These are phyloP conservation scores for Ruditapes philippinarum DNA, from an alignment of 1,140 invertebrate species.

Conservation along the genomic window DNA sequence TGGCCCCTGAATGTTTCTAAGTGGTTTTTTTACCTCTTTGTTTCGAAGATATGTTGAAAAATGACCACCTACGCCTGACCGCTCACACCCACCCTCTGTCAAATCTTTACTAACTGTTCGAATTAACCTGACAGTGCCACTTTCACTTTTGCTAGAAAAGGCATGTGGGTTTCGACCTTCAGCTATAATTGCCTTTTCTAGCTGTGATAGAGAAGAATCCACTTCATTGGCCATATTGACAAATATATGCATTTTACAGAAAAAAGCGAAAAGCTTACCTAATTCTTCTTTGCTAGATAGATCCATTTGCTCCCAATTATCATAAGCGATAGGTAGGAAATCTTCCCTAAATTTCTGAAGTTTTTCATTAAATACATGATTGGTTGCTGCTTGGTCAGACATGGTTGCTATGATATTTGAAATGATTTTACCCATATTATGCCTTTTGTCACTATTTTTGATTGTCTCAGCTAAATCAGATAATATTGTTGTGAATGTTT, in stretches of 20 bases:
- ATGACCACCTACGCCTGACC: conserved; percentile 51
- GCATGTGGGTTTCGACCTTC: neutral
- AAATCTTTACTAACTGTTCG: conserved; percentile 41
- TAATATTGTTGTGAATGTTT: neutral
- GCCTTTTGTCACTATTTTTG: neutral
- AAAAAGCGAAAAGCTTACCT: neutral
- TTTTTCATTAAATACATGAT: neutral
- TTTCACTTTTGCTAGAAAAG: neutral
- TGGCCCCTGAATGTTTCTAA: conserved; percentile 49
- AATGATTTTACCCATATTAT: neutral
- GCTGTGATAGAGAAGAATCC: neutral
- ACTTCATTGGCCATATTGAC: conserved; percentile 13
- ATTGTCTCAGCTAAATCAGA: neutral
- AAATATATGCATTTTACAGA: neutral
- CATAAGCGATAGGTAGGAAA: neutral
- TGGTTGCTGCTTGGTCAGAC: neutral
- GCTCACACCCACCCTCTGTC: conserved; percentile 31
- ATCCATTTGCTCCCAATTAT: neutral
- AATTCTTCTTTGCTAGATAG: neutral
- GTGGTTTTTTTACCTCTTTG: conserved; percentile 2
- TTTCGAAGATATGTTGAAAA: conserved; percentile 43
- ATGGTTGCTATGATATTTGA: neutral
- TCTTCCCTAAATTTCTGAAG: neutral
- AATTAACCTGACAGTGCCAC: conserved; percentile 12
- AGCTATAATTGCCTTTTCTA: neutral